phyloP scores from a whole-genome alignment of 2,113 vertebrate genomes.

The Acanthisitta chloris region DNA sequence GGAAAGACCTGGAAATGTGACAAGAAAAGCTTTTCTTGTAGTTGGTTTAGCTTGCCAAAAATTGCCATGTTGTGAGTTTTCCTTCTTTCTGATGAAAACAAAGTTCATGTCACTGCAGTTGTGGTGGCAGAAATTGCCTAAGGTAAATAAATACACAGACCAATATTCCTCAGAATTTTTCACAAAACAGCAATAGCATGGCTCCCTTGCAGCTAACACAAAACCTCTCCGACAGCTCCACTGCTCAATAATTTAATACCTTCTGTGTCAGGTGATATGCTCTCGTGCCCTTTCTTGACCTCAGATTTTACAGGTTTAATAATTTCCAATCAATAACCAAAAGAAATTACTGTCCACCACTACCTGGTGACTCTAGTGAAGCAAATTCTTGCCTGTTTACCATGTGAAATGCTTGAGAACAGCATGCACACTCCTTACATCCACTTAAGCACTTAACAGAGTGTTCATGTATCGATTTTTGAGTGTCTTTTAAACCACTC shows the following conservation, averaged over 20 bases:
- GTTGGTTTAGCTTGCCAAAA: constrained; percentile 16
- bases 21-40: constrained; percentile 1
- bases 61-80: background rate
- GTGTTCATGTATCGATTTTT: constrained; percentile 20
- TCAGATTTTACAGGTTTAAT: background rate
- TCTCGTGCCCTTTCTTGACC: background rate
- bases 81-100: constrained; percentile 5
- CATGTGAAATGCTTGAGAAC: background rate
- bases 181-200: background rate
- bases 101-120: background rate
- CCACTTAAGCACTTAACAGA: constrained; percentile 53
- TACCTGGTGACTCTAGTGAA: background rate
- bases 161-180: background rate
- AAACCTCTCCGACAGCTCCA: background rate
- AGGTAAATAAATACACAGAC: constrained; percentile 22
- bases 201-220: background rate
- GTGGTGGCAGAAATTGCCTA: background rate
- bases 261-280: background rate
- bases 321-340: background rate
- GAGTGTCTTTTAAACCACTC: constrained; percentile 24
- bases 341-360: background rate
- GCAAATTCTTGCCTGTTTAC: background rate
- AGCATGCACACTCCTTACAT: background rate
- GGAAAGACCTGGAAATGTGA: constrained; percentile 22
- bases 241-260: background rate